Evolutionary conservation across 2,797 vertebrate genomes (phyloP), one percentile per base, ranked within the genome.

Genomic region (Bovichtus diacanthus): DNA sequence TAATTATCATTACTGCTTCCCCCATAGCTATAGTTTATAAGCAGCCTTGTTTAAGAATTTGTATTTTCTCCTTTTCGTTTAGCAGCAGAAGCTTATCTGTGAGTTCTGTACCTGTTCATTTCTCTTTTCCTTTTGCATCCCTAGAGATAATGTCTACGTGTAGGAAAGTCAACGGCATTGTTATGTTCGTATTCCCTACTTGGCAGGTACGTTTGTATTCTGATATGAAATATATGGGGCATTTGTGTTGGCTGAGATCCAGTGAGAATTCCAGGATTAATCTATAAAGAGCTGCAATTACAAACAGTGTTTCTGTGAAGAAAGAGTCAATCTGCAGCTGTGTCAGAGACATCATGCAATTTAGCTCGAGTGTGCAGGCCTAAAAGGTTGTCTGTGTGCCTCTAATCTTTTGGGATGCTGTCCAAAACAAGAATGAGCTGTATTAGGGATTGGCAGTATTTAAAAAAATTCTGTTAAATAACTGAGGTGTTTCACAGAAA

Each of bases 181-280:
- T 39, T 9, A 39, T 39, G 56, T 25, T 54, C 3, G 27, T 50
- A 12, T 47, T 18, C 21, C 18, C 3, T 36, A 27, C 16, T 54
- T 43, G 41, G 38, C 53, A 46, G 13, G 21, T 58, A 15, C 62
- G 71, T 74, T 47, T 4, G 1, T 51, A 10, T 62, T 67, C 15
- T 5, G 4, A 43, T 51, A 8, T 63, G 50, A 34, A 41, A 29
- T 27, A 64, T 66, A 38, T 47, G 27, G 58, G 41, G 21, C 7
- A 15, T 78, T 70, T 75, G 5, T 18, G 54, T 50, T 16, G 46
- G 44, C 69, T 27, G 38, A 56, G 38, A 69, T 43, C 31, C 70
- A 55, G 9, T 13, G 3, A 70, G 47, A 50, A 63, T 31, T 39
- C 25, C 21, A 55, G 23, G 23, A 25, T 64, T 43, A n/a, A n/a